Percentiles rank a stretch among this genome's conserved stretches.
Conservation (phyloP, 2,888 invertebrate species). For the Orthosia incerta region DNA sequence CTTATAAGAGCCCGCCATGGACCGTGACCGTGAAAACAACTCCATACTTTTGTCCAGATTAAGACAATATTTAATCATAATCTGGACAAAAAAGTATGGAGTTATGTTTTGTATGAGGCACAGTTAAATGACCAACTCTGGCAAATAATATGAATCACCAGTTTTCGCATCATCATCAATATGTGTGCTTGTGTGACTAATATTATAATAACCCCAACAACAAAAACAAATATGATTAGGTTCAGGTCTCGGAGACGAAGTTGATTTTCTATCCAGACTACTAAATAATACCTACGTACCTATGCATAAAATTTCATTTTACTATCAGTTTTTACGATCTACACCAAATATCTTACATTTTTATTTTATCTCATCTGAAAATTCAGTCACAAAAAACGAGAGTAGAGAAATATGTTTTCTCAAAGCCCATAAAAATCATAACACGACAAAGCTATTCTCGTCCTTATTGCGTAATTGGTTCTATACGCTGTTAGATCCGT, state of each 20-base stretch:
- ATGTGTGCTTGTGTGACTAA: neutral
- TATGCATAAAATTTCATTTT: neutral
- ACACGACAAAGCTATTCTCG: slow-evolving; percentile 58
- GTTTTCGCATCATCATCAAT: neutral
- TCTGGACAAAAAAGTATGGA: too few species aligned
- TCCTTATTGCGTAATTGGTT: slow-evolving; percentile 59
- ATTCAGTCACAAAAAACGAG: slow-evolving; percentile 22
- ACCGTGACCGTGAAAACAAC: neutral
- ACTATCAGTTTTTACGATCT: slow-evolving; percentile 15
- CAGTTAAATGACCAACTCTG: neutral
- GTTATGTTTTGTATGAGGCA: neutral
- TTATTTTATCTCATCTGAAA: slow-evolving; percentile 12
- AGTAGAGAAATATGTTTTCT: slow-evolving; percentile 42
- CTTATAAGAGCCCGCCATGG: slow-evolving; percentile 1
- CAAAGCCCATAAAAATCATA: slow-evolving; percentile 46
- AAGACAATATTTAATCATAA: too few species aligned
- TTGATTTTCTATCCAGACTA: neutral
- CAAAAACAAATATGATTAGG: neutral
- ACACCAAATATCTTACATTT: slow-evolving; percentile 2
- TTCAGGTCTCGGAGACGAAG: neutral
- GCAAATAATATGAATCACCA: neutral
- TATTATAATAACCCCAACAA: neutral
- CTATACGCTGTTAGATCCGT: slow-evolving; percentile 60
- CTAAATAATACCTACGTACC: neutral
- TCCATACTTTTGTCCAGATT: neutral